phyloP scores from a whole-genome alignment of 1,140 invertebrate genomes.

The Ceratitis capitata region DNA sequence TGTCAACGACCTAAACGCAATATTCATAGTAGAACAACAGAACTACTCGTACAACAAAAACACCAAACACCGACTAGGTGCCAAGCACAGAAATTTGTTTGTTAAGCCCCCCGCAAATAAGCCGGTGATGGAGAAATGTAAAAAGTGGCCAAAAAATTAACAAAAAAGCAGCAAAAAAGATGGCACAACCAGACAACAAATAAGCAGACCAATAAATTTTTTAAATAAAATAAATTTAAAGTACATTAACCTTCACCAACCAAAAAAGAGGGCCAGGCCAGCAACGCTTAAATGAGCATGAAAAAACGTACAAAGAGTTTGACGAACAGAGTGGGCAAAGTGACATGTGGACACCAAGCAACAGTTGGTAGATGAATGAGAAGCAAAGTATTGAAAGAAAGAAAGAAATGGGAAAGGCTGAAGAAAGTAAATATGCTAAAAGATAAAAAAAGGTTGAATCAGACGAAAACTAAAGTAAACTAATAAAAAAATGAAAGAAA shows the following conservation, averaged over 20 bases:
- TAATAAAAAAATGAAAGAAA: not conserved
- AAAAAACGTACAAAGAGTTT: not conserved
- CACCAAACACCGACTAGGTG: slow-evolving; percentile 28
- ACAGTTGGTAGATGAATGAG: not conserved
- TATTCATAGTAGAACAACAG: slow-evolving; percentile 27
- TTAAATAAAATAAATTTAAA: slow-evolving; percentile 61
- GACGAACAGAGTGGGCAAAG: not conserved
- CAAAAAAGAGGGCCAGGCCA: not conserved
- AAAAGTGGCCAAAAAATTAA: not conserved
- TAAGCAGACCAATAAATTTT: slow-evolving; percentile 40
- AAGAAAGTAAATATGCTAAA: not conserved
- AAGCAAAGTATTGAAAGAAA: not conserved
- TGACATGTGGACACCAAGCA: not conserved
- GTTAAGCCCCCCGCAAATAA: not conserved
- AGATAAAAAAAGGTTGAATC: not conserved
- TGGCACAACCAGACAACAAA: not conserved
- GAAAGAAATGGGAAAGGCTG: not conserved
- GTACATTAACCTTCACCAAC: slow-evolving; percentile 58
- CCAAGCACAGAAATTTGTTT: slow-evolving; percentile 49
- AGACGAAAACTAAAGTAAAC: not conserved
- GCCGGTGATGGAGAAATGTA: not conserved
- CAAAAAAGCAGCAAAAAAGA: slow-evolving; percentile 36
- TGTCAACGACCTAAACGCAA: slow-evolving; percentile 57
- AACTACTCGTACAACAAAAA: slow-evolving; percentile 40
- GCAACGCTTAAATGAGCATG: not conserved